Evolutionary conservation across 2,113 vertebrate genomes (phyloP), one percentile per base, ranked within the genome.

Genomic region (Actinemys pallida): DNA sequence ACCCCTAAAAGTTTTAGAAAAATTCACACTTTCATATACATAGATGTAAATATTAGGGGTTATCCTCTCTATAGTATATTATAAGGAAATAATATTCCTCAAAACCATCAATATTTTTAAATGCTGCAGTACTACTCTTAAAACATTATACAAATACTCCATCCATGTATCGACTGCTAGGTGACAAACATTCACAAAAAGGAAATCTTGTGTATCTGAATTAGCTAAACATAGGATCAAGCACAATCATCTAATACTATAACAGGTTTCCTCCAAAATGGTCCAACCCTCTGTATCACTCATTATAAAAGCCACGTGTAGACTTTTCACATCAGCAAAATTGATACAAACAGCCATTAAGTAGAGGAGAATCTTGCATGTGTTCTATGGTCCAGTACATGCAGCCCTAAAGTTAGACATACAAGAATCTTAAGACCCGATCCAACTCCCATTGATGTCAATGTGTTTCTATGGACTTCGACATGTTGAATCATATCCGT

Each of bases 31-130:
- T 97, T 57, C 50, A 59, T n/a, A 85, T 5, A 82, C 5, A 17
- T 0, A 7, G 39, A 93, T 65, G 62, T 17, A 65, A 78, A 75
- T 47, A 90, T 7, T 42, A 24, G 19, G 10, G 5, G 39, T 75
- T 31, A 3, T 45, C 47, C 25, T 65, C 7, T 65, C 31, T 27
- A 57, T 57, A 57, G 1, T 5, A 31, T 31, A 31, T 29, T 31
- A 85, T 91, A 96, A 69, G 3, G 31, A 29, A 95, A 1, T 69
- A 93, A 84, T 14, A 17, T 53, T 95, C 91, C 90, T 83, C 83
- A 85, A 35, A 88, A 29, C 57, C 9, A 84, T 59, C 57, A 92
- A 90, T 42, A 87, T 53, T 81, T 80, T 90, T 88, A 95, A 19
- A 88, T 29, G 19, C 45, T 79, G 53, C 53, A 92, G 39, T 72